Evolutionary conservation across 1,140 invertebrate genomes (phyloP), one percentile per base, ranked within the genome.

Genomic region (Hypsibius dujardini): DNA sequence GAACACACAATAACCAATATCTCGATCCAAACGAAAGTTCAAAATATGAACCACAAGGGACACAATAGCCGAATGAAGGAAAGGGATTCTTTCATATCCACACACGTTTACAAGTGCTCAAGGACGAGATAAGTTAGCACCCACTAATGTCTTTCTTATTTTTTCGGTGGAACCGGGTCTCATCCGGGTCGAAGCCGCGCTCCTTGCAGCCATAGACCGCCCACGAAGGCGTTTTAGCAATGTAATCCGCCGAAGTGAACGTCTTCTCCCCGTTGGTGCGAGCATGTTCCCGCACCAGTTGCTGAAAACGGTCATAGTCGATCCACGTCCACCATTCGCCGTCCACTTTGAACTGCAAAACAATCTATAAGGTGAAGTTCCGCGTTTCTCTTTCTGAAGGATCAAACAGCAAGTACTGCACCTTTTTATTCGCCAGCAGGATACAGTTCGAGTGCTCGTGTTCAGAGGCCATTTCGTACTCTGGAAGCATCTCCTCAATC

Each of bases 401-500:
- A 60, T 60, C 46, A 45, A 42, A 69, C 59, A 62, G 56, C n/a
- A 72, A 2, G n/a, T 2, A 71, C 2, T 28, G 72, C 76, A 84
- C 82, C 77, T 84, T 84, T 75, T 80, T 83, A 75, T 85, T 77
- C 46, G 84, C 83, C 40, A 86, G 73, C 0, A 86, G 77, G 46
- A 86, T 75, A 77, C 85, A 86, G 75, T 86, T 86, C 7, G 85
- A 86, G 76, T 86, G 85, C 75, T 85, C 84, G 77, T 86, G 85
- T 76, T 86, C 85, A 70, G 81, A 83, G 2, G 84, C 84, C 46
- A 86, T 79, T 70, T 82, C 83, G 75, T 86, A 86, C 72, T 81
- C 78, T 12, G 79, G 79, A 7, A 86, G 73, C 40, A 75, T 73
- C 14, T 79, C 77, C 2, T 76, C 78, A 46, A 86, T 74, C 71